Percentiles rank a stretch among this genome's conserved stretches.
These are phyloP conservation scores for Spondyliosoma cantharus DNA, from an alignment of 2,797 vertebrate genomes.

Conservation along the genomic window DNA sequence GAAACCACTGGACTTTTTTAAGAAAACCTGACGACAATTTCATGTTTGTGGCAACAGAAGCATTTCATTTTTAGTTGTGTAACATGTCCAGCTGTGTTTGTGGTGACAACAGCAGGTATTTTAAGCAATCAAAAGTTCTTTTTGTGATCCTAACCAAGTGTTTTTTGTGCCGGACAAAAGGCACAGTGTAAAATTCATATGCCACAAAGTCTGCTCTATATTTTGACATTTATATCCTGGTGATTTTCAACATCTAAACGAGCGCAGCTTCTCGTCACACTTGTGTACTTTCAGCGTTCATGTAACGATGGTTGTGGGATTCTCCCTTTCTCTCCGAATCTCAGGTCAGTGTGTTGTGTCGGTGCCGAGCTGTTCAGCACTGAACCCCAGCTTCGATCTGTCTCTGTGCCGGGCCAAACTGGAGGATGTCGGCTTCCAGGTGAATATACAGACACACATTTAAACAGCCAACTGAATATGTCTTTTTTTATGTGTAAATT, in stretches of 20 bases:
- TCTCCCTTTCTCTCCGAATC: background rate
- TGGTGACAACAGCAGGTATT: too few species aligned
- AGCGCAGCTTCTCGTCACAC: background rate
- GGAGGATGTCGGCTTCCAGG: slow-evolving; percentile 81
- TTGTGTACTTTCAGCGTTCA: background rate
- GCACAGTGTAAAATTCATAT: too few species aligned
- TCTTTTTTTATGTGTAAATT: background rate
- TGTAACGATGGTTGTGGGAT: background rate
- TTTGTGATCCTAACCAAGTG: too few species aligned
- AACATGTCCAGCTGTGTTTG: too few species aligned
- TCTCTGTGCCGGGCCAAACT: slow-evolving; percentile 73
- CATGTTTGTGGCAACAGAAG: too few species aligned
- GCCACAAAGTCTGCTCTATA: too few species aligned
- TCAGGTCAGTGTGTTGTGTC: slow-evolving; percentile 81
- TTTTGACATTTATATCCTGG: too few species aligned
- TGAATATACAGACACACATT: slow-evolving; percentile 29
- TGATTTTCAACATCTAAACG: background rate
- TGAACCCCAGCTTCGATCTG: slow-evolving; percentile 81
- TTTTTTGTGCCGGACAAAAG: too few species aligned
- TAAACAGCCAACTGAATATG: background rate
- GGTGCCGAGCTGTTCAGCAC: slow-evolving; percentile 65
- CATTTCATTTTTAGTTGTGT: too few species aligned
- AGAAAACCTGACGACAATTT: too few species aligned
- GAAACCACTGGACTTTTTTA: too few species aligned
- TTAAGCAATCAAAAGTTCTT: too few species aligned